These are phyloP conservation scores for Chouioia cunea DNA, from an alignment of 2,888 invertebrate genomes.

Conservation along the genomic window DNA sequence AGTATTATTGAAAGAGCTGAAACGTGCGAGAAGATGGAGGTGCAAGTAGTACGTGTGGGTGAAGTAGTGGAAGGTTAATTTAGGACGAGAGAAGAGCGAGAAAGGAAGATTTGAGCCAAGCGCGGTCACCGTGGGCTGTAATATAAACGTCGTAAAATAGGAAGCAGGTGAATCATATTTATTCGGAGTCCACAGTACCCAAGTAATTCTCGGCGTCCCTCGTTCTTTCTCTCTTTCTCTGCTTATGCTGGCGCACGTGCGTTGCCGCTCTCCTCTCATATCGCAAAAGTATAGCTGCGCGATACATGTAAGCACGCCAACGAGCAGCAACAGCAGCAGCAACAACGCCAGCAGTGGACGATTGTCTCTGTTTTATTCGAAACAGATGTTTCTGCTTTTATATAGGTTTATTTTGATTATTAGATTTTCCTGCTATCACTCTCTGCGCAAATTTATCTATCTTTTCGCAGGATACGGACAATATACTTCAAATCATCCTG, in stretches of 20 bases:
- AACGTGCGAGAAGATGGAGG: too few species aligned
- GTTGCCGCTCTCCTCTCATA: conserved; percentile 53
- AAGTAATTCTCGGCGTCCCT: conserved; percentile 59
- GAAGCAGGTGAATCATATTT: conserved; percentile 69
- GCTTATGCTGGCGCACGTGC: conserved; percentile 20
- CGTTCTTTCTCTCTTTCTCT: conserved; percentile 13
- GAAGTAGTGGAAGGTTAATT: conserved; percentile 42
- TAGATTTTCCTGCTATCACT: conserved; percentile 36
- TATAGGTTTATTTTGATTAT: conserved; percentile 45
- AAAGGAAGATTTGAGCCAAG: conserved; percentile 55
- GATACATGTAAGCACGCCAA: too few species aligned
- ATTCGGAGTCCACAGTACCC: conserved; percentile 62
- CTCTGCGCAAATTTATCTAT: conserved; percentile 16
- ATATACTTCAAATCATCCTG: too few species aligned
- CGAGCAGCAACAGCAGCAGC: conserved; percentile 34
- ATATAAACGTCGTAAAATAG: conserved; percentile 69
- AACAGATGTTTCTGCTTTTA: conserved; percentile 47
- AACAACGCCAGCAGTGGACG: conserved; percentile 12
- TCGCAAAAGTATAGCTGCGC: conserved; percentile 54
- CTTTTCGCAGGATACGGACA: neutral
- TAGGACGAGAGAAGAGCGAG: conserved; percentile 27
- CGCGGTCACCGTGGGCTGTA: conserved; percentile 61
- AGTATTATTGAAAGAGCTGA: too few species aligned
- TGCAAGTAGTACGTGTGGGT: conserved; percentile 43
- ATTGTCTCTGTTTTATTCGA: conserved; percentile 47